Base-by-base conservation (phyloP, 2,113 vertebrate species). In the Struthio camelus region DNA sequence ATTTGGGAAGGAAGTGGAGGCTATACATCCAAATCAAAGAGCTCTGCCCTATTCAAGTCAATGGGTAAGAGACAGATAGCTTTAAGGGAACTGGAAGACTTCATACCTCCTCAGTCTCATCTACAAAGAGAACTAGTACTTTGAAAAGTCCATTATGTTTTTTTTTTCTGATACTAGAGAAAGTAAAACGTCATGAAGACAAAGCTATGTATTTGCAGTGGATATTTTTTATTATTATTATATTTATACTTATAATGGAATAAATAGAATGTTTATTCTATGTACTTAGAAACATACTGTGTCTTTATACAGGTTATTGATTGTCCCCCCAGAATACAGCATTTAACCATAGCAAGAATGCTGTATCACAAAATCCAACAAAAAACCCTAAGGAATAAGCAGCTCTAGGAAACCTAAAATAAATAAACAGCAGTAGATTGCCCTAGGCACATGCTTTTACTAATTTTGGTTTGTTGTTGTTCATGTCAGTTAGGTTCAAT, bases 401-500 rank as follows among this genome's bases (percentile, higher is more conserved):
- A 76, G 61, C 36, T 81, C 87, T 89, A 91, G 70, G 18, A 91
- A 96, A 82, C 11, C 34, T 40, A 61, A 86, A 86, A 93, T 94
- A 93, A 95, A 94, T 71, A 93, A 93, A 87, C 28, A 82, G 22
- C 72, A 92, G 48, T 92, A 91, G n/a, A 82, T 87, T 96, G 90
- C 89, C 84, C 44, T 76, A 94, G 84, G 89, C 89, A 73, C 84
- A 87, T 77, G 77, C 86, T 96, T 96, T 94, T 95, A 66, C 73
- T 92, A 94, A 94, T 95, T 92, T 93, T 85, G 48, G 53, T 85
- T 93, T 96, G 89, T 93, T 95, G 86, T 81, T 93, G 18, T 86
- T 95, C 94, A 85, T 94, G 90, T 91, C 89, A 93, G n/a, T 87
- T 89, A 82, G 42, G 80, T 93, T 96, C 83, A 94, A 79, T 85